Evolutionary conservation across 1,140 invertebrate species (phyloP), one percentile per base, ranked within the genome.

Genomic region (Zaprionus gabonicus): DNA sequence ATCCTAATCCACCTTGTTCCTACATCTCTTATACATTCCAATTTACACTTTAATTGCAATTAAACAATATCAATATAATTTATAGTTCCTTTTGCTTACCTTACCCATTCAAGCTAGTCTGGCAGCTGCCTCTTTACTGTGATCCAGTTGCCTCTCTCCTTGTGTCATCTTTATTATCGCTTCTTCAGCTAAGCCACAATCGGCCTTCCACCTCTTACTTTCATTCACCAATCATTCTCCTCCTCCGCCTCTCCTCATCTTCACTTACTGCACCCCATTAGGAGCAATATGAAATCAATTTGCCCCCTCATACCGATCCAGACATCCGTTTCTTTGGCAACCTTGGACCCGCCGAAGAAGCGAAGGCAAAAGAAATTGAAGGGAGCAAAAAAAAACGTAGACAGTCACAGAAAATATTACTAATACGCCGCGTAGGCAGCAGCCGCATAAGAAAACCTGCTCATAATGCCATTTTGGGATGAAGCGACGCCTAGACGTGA

Each of bases 391-490:
- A 28, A 72, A 69, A 69, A 55, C 66, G 58, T 66, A 90, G 81
- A 84, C 84, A 84, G 78, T 90, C 53, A 69, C 75, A 79, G 34
- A 84, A 87, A 84, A 88, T 90, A 90, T 88, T 84, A 77, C 84
- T 88, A 84, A 90, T 90, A 88, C 84, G 78, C 51, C 55, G 78
- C 78, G 81, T 88, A 71, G 83, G 83, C 84, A 82, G 74, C 77
- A 75, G 53, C 70, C 64, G 59, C 72, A 76, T 57, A 78, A 73
- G 75, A 76, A 88, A 84, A 81, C 85, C 78, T 90, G 85, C 81
- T 84, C 81, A 87, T 88, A 87, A 88, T 83, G 74, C 68, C 63
- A 71, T 79, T 79, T 88, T 85, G 56, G 71, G 81, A 84, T 84
- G 78, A 74, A 82, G 80, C 69, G 59, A 70, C 70, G 70, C 69